Base-by-base conservation (phyloP, 2,888 invertebrate species). In the Diarsia brunnea region DNA sequence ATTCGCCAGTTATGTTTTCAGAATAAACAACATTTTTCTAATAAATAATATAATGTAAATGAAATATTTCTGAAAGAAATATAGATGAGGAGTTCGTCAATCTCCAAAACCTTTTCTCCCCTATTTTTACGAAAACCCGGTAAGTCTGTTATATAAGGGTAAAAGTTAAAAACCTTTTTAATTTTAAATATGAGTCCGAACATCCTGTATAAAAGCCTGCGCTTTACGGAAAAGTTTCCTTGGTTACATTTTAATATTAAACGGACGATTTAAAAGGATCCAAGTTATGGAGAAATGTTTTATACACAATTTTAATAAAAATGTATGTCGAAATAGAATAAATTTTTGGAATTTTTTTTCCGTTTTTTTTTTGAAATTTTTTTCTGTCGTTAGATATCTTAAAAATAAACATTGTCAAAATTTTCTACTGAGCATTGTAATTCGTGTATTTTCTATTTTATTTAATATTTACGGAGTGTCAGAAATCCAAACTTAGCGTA, bases 181-280 rank as follows among this genome's bases (percentile, higher is more conserved):
- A 81, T 73, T 77, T 79, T 72, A 60, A 77, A 75, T 72, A 74
- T 55, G 43, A 61, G 21, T 10, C 47, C 47, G 24, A 64, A 69
- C n/a, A 53, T 27, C 16, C 27, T 47, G 11, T 31, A 60, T 68
- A 27, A 65, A 68, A 55, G 10, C n/a, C 4, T 38, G 38, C 7
- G 16, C 14, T 14, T 65, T n/a, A 58, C 64, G 21, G 7, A 67
- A 12, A 67, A 53, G 14, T 81, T 64, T 58, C 45, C 14, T 24
- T 31, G 5, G 16, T 16, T 19, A 5, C n/a, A 61, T 61, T 45
- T 77, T 55, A 51, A 70, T 76, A 70, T 47, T 53, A 12, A 70
- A 69, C 11, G 14, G 31, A 45, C 49, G 14, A 61, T 68, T 51
- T 10, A 14, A 63, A 79, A 65, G 12, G 27, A 60, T 60, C 27